Evolutionary conservation across 2,888 invertebrate species (phyloP), one percentile per base, ranked within the genome.

Genomic region (Polyommatus icarus): DNA sequence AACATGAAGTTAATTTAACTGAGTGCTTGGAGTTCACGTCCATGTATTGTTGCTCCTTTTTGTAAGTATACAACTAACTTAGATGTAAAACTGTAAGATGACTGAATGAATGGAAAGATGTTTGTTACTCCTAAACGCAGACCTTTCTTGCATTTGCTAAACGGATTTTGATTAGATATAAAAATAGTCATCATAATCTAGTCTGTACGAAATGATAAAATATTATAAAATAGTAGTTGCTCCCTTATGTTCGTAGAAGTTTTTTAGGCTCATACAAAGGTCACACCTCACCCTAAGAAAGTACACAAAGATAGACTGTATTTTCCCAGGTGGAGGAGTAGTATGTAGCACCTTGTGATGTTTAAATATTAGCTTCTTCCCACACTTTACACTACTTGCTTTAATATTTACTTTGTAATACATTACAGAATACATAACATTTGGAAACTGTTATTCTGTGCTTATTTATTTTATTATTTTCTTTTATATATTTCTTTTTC

Each of bases 1-100:
- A 82, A 78, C 76, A 82, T 82, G 81, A 81, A 79, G 80, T 81
- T 79, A 82, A 77, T 81, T 80, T 78, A 78, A 79, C 79, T 78
- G 79, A 79, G 81, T 81, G 79, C 79, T 81, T 81, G 81, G 83
- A 84, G 83, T 82, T 84, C 80, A 89, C 90, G 90, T 93, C 94
- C 91, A 94, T 94, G 94, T 94, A 94, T 92, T 94, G 94, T 94
- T 94, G 94, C 87, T 94, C 94, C 81, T 92, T 94, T 85, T 92
- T 94, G 94, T 94, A 85, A 94, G 94, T 94, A 86, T 83, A 81
- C 15, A 79, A 78, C 78, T 24, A 67, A 79, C 77, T 67, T 80
- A 76, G 76, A 78, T 76, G 76, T 79, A 67, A 29, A 54, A 54
- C 18, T 54, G 18, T 18, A 18, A 54, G 18, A 54, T 18, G 54